Conservation (phyloP, 64 coral and sea anemone species). For the Orbicella faveolata region DNA sequence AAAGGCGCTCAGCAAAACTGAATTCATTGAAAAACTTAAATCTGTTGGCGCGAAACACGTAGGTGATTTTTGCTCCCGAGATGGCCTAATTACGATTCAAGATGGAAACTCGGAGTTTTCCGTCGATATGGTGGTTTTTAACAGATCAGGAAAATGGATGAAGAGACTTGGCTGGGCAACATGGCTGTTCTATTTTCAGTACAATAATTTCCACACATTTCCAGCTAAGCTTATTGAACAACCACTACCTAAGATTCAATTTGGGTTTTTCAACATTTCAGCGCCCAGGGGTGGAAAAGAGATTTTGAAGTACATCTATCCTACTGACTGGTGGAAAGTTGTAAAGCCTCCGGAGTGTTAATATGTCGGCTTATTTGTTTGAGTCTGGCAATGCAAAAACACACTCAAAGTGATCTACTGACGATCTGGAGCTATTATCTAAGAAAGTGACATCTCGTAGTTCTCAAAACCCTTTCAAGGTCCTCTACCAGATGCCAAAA, state of each 20-base stretch:
- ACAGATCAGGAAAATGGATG: neutral
- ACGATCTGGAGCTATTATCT: too few species aligned
- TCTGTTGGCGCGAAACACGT: neutral
- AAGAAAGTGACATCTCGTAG: too few species aligned
- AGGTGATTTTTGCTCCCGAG: neutral
- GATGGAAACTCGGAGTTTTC: neutral
- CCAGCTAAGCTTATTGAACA: neutral
- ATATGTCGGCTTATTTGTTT: too few species aligned
- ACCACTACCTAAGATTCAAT: neutral
- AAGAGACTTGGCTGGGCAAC: too few species aligned
- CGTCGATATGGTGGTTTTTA: neutral
- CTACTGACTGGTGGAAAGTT: too few species aligned
- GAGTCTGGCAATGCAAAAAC: too few species aligned
- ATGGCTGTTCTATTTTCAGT: neutral
- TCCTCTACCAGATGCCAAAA: too few species aligned
- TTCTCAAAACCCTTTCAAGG: too few species aligned
- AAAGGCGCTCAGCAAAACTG: constrained; percentile 17
- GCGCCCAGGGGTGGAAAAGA: too few species aligned
- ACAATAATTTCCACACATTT: neutral
- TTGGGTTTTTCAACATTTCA: neutral
- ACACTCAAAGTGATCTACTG: too few species aligned
- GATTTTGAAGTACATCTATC: too few species aligned
- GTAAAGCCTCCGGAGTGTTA: too few species aligned
- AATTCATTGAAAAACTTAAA: constrained; percentile 1
- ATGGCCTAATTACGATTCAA: neutral